phyloP scores from a whole-genome alignment of 2,888 invertebrate species.

The Agriopis aurantiaria region DNA sequence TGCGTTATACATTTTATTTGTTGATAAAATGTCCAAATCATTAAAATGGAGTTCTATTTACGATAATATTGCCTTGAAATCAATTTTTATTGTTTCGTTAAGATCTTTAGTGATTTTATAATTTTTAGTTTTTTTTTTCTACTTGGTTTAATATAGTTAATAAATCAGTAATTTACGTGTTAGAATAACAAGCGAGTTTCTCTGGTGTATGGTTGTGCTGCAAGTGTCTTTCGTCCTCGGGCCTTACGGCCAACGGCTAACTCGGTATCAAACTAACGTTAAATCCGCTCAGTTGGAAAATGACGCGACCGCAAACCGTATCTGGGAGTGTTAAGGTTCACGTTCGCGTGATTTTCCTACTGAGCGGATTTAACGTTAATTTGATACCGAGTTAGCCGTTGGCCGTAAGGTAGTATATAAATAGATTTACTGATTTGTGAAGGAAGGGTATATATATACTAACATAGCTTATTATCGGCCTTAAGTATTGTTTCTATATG shows the following conservation, averaged over 20 bases:
- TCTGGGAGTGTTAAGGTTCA: too few relatives aligned
- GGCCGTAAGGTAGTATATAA: conserved; percentile 20
- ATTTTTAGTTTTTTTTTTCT: conserved; percentile 57
- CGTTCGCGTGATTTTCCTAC: too few relatives aligned
- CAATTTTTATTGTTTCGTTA: conserved; percentile 64
- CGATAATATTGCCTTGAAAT: conserved; percentile 46
- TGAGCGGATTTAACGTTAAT: too few relatives aligned
- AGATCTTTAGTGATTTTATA: conserved; percentile 70
- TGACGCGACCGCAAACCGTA: too few relatives aligned
- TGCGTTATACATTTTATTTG: conserved; percentile 28
- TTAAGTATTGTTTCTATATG: conserved; percentile 56
- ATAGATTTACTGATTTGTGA: conserved; percentile 59
- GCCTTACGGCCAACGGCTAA: too few relatives aligned
- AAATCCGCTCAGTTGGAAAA: too few relatives aligned
- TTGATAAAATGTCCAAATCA: conserved; percentile 31
- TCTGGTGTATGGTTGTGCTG: conserved; percentile 83
- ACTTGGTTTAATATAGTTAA: conserved; percentile 78
- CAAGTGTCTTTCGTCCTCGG: conserved; percentile 53
- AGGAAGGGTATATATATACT: conserved; percentile 72
- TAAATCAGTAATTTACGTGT: conserved; percentile 79
- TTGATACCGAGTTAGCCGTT: too few relatives aligned
- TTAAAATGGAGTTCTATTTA: conserved; percentile 32
- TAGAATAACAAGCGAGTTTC: conserved; percentile 79
- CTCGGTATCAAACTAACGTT: too few relatives aligned
- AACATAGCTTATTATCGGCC: conserved; percentile 57